Percentiles rank a stretch among this genome's conserved stretches.
phyloP scores from a whole-genome alignment of 2,797 vertebrate genomes.

The Anolis apletophallus region DNA sequence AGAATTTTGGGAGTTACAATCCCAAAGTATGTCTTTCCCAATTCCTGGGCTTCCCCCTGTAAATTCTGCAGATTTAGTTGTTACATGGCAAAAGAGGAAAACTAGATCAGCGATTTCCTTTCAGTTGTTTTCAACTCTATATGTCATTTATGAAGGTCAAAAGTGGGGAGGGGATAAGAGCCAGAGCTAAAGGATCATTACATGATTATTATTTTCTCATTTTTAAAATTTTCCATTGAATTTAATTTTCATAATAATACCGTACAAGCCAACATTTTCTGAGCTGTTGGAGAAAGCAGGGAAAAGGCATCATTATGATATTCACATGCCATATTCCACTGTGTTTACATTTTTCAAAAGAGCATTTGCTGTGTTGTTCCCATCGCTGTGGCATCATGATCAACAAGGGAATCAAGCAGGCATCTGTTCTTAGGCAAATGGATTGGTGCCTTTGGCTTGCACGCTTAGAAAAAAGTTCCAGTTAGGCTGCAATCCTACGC shows the following conservation, averaged over 20 bases:
- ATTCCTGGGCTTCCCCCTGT: too few species aligned
- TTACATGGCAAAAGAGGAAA: neutral
- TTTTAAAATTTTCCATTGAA: too few species aligned
- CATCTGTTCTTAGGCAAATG: neutral
- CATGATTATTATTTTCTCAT: too few species aligned
- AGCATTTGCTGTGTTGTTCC: neutral
- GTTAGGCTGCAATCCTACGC: neutral
- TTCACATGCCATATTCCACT: neutral
- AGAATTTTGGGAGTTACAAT: neutral
- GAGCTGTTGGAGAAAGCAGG: too few species aligned
- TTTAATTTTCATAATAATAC: too few species aligned
- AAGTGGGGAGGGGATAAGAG: too few species aligned
- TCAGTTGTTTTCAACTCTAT: too few species aligned
- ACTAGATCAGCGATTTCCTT: too few species aligned
- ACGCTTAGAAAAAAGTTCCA: neutral
- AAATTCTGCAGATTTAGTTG: neutral
- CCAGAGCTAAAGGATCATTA: too few species aligned
- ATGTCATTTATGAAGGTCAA: too few species aligned
- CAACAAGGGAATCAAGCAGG: neutral
- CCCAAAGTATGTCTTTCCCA: neutral
- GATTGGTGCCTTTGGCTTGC: neutral
- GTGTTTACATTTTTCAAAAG: conserved; percentile 2
- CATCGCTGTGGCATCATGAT: neutral
- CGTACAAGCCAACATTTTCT: too few species aligned
- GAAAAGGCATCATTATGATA: too few species aligned